Evolutionary conservation across 2,888 invertebrate genomes (phyloP).

Genomic region (Aspidiotus rigidus): DNA sequence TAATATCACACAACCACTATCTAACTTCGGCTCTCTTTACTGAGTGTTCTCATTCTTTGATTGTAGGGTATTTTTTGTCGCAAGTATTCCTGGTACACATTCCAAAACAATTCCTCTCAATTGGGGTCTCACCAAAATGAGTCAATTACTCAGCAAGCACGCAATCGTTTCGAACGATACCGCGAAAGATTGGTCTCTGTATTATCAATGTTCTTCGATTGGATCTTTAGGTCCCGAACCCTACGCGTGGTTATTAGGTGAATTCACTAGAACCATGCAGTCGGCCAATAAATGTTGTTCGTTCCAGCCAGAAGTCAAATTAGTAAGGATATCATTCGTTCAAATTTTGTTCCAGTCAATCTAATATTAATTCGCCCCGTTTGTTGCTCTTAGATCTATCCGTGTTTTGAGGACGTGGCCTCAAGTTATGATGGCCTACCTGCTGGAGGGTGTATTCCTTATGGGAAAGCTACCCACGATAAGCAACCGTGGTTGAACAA

Average conservation of each 20-base stretch:
- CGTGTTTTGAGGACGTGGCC: constrained; percentile 72
- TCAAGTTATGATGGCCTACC: constrained; percentile 72
- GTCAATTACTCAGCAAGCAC: constrained; percentile 56
- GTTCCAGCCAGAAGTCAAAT: constrained; percentile 49
- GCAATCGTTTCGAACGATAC: constrained; percentile 48
- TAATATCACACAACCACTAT: no score
- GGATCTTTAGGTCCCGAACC: constrained; percentile 50
- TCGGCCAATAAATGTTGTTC: constrained; percentile 46
- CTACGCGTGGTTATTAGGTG: constrained; percentile 64
- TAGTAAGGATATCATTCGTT: constrained; percentile 41
- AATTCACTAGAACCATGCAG: constrained; percentile 45
- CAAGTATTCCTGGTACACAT: constrained; percentile 77
- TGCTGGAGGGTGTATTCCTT: constrained; percentile 84
- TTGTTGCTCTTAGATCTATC: constrained; percentile 51
- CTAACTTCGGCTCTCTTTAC: no score
- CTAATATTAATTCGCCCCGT: neutral
- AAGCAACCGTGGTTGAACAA: constrained; percentile 77
- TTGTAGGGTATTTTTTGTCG: constrained; percentile 71
- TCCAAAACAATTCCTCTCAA: constrained; percentile 48
- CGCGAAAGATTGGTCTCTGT: constrained; percentile 54
- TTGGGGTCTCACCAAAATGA: constrained; percentile 58
- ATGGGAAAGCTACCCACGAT: constrained; percentile 61
- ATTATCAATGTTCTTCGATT: constrained; percentile 85
- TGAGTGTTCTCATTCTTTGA: neutral
- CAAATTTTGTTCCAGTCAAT: neutral